Evolutionary conservation across 1,140 invertebrate genomes (phyloP), one percentile per base, ranked within the genome.

Genomic region (Zaprionus gabonicus): DNA sequence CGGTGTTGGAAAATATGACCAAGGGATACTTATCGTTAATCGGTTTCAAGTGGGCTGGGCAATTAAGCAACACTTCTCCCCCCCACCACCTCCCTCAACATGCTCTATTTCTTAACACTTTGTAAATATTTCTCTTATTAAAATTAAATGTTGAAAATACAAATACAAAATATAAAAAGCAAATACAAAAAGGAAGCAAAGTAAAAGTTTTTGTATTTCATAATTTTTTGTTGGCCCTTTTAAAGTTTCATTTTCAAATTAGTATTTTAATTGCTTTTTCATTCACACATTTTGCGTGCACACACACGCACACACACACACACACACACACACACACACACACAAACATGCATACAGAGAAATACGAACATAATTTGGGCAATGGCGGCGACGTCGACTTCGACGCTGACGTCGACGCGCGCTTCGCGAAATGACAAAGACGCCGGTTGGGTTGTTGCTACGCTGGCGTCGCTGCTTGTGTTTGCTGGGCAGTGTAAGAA

Each of bases 351-450:
- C 38, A 57, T n/a, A 66, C 27, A 44, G 4, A 71, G n/a, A 63
- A 75, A 63, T 76, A 76, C 59, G 55, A 59, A 76, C 69, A 71
- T 71, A 64, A 69, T 75, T 69, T 78, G 60, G 72, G 72, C 62
- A 78, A 77, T 77, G 71, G 75, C 75, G 75, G 62, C 70, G 72
- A 20, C 67, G 59, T 46, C 20, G 64, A 20, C 67, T 53, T 46
- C 20, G 64, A 41, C 53, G 69, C 28, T 17, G 41, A 57, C 62
- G 60, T 57, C 60, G 66, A 62, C 70, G 63, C 74, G 56, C 49
- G 60, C 65, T 49, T 71, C 76, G 76, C 76, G 76, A 78, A 78
- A 64, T 78, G 67, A 76, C 72, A 71, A 78, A 78, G 76, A 78
- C 76, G 76, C 76, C 76, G 76, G 76, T 65, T 78, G 56, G 64